A percentile compares a stretch with the other conserved stretches of the same genome.
phyloP scores from a whole-genome alignment of 2,797 vertebrate species.

The Sebastes matsubarae region DNA sequence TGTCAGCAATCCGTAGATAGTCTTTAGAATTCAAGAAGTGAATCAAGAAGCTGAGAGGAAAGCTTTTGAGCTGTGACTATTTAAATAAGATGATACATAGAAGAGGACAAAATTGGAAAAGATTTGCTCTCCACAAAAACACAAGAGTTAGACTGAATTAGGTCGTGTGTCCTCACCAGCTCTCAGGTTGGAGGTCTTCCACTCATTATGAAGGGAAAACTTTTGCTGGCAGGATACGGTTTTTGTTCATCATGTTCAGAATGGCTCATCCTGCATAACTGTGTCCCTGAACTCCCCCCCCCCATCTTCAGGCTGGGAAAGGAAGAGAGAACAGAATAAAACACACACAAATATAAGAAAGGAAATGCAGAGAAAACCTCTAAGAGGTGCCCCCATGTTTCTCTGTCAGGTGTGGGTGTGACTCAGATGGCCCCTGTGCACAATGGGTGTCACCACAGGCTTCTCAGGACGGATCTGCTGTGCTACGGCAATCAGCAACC shows the following conservation, averaged over 20 bases:
- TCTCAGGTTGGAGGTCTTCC: slow-evolving; percentile 87
- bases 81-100: background rate
- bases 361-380: background rate
- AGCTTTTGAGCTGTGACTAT: background rate
- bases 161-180: slow-evolving; percentile 75
- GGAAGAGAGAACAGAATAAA: background rate
- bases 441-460: slow-evolving; percentile 55
- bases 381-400: background rate
- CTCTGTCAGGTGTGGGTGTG: background rate
- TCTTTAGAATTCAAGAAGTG: background rate
- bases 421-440: slow-evolving; percentile 74
- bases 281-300: slow-evolving; percentile 86
- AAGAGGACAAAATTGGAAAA: background rate
- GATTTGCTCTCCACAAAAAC: background rate
- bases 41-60: background rate
- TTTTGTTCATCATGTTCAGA: slow-evolving; percentile 85
- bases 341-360: background rate
- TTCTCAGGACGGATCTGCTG: slow-evolving; percentile 62
- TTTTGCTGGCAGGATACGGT: slow-evolving; percentile 85
- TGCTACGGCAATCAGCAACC: slow-evolving; percentile 66
- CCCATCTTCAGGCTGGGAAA: slow-evolving; percentile 75
- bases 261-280: slow-evolving; percentile 84
- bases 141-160: background rate
- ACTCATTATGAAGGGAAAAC: slow-evolving; percentile 86
- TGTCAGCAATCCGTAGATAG: no score